Evolutionary conservation across 2,888 invertebrate species (phyloP), one percentile per base, ranked within the genome.

Genomic region (Cephus nigrinus): DNA sequence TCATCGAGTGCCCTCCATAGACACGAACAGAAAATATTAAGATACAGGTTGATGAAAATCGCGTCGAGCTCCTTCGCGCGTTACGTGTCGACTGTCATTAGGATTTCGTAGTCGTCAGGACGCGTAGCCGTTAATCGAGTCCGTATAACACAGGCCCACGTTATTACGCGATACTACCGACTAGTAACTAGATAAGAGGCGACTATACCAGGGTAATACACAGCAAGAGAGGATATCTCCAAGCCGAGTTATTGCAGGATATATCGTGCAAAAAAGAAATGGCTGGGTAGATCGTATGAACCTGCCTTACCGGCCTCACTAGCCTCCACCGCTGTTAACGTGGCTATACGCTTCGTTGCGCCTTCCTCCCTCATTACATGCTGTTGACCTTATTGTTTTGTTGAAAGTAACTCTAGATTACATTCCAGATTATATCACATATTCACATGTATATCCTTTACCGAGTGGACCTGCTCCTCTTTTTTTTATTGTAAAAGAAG

Each of bases 311-410:
- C 74, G n/a, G 74, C 74, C 74, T 74, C 31, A 12, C 78, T 80
- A 81, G 85, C 75, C 82, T 55, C 55, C 55, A 55, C 55, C 55
- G 2, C 55, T 15, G 23, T 15, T 55, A 55, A 55, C 55, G 23
- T 23, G 55, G 23, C 55, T 55, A 9, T 23, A 88, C 85, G 88
- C 89, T 88, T 82, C 77, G 82, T 82, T 84, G 86, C 85, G 75
- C 84, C 84, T 87, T 87, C 87, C 89, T 88, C 88, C 85, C 86
- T 88, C 87, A 87, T 89, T 88, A 86, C 82, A 80, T 83, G 81
- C 84, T 73, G 82, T 87, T 88, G 86, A 86, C 87, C 88, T 87
- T 87, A 89, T 89, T 87, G 86, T 86, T 85, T 87, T 84, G 84
- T 86, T 83, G 85, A 87, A 87, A 88, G 86, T 85, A 80, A 78